These are phyloP conservation scores for Chauna torquata DNA, from an alignment of 2,113 vertebrate species.

Conservation along the genomic window DNA sequence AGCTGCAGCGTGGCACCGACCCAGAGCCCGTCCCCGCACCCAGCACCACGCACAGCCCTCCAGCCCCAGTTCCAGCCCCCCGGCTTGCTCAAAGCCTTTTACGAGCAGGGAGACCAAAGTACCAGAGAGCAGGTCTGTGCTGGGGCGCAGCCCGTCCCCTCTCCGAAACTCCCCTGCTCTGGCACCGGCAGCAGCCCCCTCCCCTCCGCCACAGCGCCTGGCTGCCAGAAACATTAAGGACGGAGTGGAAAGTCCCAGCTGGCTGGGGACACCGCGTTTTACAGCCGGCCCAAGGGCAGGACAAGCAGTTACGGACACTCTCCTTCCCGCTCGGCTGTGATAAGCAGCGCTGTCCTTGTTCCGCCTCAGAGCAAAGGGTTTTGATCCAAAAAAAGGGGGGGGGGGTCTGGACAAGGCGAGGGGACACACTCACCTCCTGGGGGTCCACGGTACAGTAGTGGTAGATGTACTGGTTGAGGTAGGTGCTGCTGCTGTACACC, in stretches of 20 bases:
- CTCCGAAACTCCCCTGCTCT: background rate
- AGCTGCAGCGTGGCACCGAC: background rate
- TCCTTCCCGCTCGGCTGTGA: background rate
- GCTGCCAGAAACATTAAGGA: background rate
- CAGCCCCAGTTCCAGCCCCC: background rate
- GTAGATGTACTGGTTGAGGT: constrained; percentile 83
- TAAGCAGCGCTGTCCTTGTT: background rate
- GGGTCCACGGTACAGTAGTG: constrained; percentile 92
- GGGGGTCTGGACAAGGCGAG: too few species aligned
- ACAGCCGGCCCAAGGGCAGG: background rate
- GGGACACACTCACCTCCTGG: constrained; percentile 77
- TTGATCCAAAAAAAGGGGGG: background rate
- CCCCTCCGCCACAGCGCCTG: accelerated
- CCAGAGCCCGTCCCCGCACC: background rate
- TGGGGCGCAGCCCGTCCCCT: background rate
- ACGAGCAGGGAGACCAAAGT: background rate
- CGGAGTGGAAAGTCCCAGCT: accelerated
- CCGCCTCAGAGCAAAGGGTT: background rate
- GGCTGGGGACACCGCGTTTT: background rate
- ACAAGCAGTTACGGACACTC: background rate
- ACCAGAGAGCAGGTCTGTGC: background rate
- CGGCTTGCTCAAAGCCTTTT: background rate
- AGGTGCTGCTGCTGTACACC: constrained; percentile 68
- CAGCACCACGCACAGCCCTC: background rate
- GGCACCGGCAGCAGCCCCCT: background rate